phyloP scores from a whole-genome alignment of 2,888 invertebrate species.

The Lutraria lutraria region DNA sequence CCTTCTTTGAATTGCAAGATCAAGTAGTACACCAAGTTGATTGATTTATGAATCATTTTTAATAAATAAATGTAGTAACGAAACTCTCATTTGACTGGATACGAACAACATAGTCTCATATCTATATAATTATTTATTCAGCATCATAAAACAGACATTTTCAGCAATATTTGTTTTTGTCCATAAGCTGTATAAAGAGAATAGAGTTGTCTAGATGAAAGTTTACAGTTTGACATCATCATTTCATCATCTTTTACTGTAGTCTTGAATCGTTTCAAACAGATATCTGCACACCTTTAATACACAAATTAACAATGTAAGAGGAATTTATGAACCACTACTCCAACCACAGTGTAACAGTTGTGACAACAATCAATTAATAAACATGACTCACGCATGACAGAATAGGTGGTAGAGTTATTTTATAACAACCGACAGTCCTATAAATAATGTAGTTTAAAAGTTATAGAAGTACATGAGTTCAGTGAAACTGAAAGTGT shows the following conservation, averaged over 20 bases:
- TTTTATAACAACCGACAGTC: too few relatives aligned
- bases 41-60: too few relatives aligned
- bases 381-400: too few relatives aligned
- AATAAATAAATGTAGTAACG: too few relatives aligned
- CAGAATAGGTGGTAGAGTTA: too few relatives aligned
- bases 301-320: background rate
- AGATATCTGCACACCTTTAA: slow-evolving; percentile 66
- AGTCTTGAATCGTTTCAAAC: slow-evolving; percentile 64
- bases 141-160: slow-evolving; percentile 65
- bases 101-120: background rate
- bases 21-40: too few relatives aligned
- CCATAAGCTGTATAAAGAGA: slow-evolving; percentile 77
- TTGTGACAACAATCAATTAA: too few relatives aligned
- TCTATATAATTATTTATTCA: background rate
- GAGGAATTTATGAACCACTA: background rate
- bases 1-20: too few relatives aligned
- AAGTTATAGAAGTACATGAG: too few relatives aligned
- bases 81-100: background rate
- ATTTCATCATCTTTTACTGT: slow-evolving; percentile 71
- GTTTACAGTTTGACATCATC: slow-evolving; percentile 35
- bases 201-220: slow-evolving; percentile 72
- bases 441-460: too few relatives aligned
- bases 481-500: too few relatives aligned
- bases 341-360: background rate
- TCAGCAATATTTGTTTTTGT: slow-evolving; percentile 77